Percentiles rank a stretch among this genome's conserved stretches.
Conservation (phyloP, 1,140 invertebrate species). For the Diorhabda sublineata region DNA sequence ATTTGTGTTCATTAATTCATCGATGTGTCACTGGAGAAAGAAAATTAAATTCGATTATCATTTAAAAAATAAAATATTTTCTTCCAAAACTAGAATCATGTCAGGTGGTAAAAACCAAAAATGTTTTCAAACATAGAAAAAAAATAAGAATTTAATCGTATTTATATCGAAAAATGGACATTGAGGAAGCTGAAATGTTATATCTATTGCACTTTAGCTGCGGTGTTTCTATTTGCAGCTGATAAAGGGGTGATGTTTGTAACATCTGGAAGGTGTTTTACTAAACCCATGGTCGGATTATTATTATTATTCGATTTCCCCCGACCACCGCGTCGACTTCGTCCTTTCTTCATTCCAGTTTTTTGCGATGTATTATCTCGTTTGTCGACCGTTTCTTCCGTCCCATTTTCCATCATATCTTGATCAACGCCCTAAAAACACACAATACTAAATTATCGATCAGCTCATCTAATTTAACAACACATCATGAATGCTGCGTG, state of each 20-base stretch:
- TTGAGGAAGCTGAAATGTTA: background rate
- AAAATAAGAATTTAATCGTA: no score
- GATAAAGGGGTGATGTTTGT: slow-evolving; percentile 24
- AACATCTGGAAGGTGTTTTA: slow-evolving; percentile 14
- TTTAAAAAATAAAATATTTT: no score
- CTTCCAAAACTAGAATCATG: no score
- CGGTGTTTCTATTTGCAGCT: slow-evolving; percentile 23
- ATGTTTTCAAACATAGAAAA: no score
- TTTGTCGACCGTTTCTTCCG: slow-evolving; percentile 57
- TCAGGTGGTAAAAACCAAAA: no score
- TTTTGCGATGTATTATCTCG: slow-evolving; percentile 49
- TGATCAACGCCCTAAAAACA: slow-evolving; percentile 1
- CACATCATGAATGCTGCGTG: no score
- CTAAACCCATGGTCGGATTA: background rate
- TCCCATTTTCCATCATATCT: slow-evolving; percentile 47
- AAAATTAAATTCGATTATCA: no score
- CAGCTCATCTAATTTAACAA: background rate
- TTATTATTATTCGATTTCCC: slow-evolving; percentile 29
- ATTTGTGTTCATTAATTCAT: no score
- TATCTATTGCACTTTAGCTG: slow-evolving; percentile 35
- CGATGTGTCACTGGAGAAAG: no score
- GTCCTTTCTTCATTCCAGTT: slow-evolving; percentile 47
- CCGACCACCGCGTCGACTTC: slow-evolving; percentile 52
- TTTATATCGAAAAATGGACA: background rate
- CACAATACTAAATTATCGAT: background rate